These are phyloP conservation scores for Pteruthius melanotis DNA, from an alignment of 2,113 vertebrate genomes.

Conservation along the genomic window DNA sequence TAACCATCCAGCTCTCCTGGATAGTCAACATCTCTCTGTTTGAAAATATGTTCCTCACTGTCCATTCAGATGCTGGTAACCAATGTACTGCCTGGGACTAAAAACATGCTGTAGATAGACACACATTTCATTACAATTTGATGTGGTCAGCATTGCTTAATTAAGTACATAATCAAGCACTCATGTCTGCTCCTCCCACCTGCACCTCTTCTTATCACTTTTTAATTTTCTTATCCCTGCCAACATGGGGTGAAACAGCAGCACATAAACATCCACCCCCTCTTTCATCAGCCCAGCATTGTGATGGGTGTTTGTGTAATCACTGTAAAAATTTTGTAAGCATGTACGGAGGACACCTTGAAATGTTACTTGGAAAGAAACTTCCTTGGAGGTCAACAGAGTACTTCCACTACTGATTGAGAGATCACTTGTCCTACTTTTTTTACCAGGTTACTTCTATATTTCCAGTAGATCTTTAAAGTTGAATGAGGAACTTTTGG, in stretches of 20 bases:
- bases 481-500: not conserved
- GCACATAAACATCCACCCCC: not conserved
- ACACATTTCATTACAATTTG: not conserved
- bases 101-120: not conserved
- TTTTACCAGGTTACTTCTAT: not conserved
- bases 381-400: not conserved
- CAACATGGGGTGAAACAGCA: not conserved
- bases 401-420: not conserved
- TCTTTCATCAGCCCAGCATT: conserved; percentile 2
- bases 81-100: not conserved
- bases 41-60: not conserved
- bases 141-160: conserved; percentile 33
- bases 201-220: not conserved
- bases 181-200: not conserved
- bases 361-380: not conserved
- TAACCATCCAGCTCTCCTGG: not conserved
- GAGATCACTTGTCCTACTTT: not conserved
- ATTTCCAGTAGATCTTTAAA: not conserved
- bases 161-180: not conserved
- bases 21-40: not conserved
- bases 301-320: not conserved
- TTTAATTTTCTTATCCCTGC: not conserved
- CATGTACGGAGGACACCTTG: not conserved
- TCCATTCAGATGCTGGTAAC: not conserved
- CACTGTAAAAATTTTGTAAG: not conserved